Evolutionary conservation across 2,797 vertebrate species (phyloP).

Genomic region (Hippopotamyrus pictus): DNA sequence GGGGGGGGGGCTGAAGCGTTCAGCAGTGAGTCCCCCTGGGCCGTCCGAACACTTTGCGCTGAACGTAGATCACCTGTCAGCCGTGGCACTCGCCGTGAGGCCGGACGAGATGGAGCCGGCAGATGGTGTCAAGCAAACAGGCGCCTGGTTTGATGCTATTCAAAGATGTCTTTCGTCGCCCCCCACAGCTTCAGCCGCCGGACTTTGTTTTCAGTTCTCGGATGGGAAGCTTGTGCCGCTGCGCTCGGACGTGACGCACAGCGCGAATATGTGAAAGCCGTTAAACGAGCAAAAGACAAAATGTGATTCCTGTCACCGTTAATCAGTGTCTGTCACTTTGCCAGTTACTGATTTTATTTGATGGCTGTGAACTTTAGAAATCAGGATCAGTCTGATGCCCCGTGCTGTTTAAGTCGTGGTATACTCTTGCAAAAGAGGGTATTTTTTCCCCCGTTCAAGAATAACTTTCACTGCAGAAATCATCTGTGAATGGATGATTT

Average conservation of each 20-base stretch:
- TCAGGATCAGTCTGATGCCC: background rate
- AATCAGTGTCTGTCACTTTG: background rate
- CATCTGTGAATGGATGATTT: background rate
- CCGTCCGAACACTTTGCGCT: conserved; percentile 57
- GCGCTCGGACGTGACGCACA: background rate
- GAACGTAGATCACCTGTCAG: conserved; percentile 66
- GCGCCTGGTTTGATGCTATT: conserved; percentile 72
- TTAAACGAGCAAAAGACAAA: conserved; percentile 12
- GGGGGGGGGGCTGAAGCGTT: conserved; percentile 47
- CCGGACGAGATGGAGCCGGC: conserved; percentile 74
- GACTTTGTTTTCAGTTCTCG: conserved; percentile 61
- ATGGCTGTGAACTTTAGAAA: background rate
- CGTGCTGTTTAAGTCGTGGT: background rate
- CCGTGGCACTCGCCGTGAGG: conserved; percentile 54
- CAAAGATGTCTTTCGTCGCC: conserved; percentile 78
- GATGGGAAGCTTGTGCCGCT: conserved; percentile 41
- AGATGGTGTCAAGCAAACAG: conserved; percentile 80
- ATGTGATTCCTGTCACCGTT: background rate
- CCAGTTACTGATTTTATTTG: background rate
- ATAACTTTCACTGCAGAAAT: conserved; percentile 49
- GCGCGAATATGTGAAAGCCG: conserved; percentile 32
- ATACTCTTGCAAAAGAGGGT: background rate
- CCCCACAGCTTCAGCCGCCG: conserved; percentile 66
- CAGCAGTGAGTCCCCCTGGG: conserved; percentile 56
- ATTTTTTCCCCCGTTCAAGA: conserved; percentile 38